phyloP scores from a whole-genome alignment of 2,888 invertebrate genomes.

The Drosophila anomelani region DNA sequence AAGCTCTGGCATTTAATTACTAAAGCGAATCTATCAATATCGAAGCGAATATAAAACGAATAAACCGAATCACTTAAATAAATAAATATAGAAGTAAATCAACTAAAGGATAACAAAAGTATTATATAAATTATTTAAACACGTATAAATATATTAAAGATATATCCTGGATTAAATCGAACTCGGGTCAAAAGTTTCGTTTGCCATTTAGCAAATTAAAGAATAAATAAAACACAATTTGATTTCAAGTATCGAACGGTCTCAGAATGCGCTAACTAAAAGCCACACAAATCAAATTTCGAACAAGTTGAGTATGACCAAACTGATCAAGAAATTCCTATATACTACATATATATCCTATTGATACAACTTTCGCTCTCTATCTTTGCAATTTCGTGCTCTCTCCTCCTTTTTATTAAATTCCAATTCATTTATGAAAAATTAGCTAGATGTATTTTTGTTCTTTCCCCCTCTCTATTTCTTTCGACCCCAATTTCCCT shows the following conservation, averaged over 20 bases:
- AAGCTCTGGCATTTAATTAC: slow-evolving; percentile 83
- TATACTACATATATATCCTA: slow-evolving; percentile 51
- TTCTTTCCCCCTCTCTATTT: slow-evolving; percentile 8
- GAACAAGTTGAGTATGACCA: slow-evolving; percentile 78
- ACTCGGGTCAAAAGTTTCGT: slow-evolving; percentile 56
- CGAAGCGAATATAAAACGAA: slow-evolving; percentile 57
- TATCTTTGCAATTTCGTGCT: slow-evolving; percentile 68
- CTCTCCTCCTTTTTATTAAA: slow-evolving; percentile 52
- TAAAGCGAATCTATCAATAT: slow-evolving; percentile 66
- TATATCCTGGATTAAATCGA: slow-evolving; percentile 44
- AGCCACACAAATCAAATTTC: slow-evolving; percentile 55
- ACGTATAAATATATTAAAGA: slow-evolving; percentile 34
- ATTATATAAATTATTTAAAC: slow-evolving; percentile 49
- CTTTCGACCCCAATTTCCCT: slow-evolving; percentile 10
- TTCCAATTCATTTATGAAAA: slow-evolving; percentile 49
- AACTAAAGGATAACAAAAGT: slow-evolving; percentile 61
- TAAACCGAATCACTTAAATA: slow-evolving; percentile 46
- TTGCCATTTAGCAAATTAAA: slow-evolving; percentile 54
- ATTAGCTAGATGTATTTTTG: slow-evolving; percentile 53
- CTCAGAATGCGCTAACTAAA: slow-evolving; percentile 31
- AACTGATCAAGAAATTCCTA: slow-evolving; percentile 62
- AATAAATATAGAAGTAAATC: slow-evolving; percentile 45
- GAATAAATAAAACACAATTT: slow-evolving; percentile 43
- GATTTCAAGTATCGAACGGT: slow-evolving; percentile 40
- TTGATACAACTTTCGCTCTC: slow-evolving; percentile 54